phyloP scores from a whole-genome alignment of 2,113 vertebrate genomes.

The Fulmarus glacialis region DNA sequence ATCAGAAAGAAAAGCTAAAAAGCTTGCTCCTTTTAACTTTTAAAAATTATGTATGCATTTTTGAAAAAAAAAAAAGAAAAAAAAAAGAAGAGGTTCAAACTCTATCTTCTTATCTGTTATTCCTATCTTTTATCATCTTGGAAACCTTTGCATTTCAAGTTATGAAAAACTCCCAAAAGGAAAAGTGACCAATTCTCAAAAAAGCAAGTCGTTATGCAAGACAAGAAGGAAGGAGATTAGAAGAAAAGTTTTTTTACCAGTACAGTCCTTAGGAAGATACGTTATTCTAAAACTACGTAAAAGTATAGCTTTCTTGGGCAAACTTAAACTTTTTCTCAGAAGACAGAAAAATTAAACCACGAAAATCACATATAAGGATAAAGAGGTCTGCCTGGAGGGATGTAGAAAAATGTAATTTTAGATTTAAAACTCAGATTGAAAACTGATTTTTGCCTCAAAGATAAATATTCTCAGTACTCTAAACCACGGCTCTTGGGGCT shows the following conservation, averaged over 20 bases:
- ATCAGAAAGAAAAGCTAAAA: not conserved
- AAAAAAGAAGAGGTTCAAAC: not conserved
- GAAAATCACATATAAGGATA: not conserved
- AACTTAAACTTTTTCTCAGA: not conserved
- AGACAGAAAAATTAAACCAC: not conserved
- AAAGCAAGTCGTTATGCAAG: not conserved
- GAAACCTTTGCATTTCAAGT: not conserved
- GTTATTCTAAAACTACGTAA: not conserved
- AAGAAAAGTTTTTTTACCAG: not conserved
- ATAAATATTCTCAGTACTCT: not conserved
- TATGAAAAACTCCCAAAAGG: not conserved
- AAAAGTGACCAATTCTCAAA: not conserved
- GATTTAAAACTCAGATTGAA: slow-evolving; percentile 18
- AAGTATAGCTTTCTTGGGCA: not conserved
- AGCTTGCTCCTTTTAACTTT: not conserved
- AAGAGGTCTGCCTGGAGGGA: not conserved
- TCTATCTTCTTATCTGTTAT: not conserved
- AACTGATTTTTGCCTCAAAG: slow-evolving; percentile 24
- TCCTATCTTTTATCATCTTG: not conserved
- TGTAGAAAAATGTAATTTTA: slow-evolving; percentile 8
- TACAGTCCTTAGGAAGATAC: not conserved
- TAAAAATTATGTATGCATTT: not conserved
- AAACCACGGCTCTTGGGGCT: not conserved
- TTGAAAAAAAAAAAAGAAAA: too few species aligned
- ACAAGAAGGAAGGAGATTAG: not conserved